phyloP scores from a whole-genome alignment of 2,113 vertebrate species.

The Hippocampus zosterae region DNA sequence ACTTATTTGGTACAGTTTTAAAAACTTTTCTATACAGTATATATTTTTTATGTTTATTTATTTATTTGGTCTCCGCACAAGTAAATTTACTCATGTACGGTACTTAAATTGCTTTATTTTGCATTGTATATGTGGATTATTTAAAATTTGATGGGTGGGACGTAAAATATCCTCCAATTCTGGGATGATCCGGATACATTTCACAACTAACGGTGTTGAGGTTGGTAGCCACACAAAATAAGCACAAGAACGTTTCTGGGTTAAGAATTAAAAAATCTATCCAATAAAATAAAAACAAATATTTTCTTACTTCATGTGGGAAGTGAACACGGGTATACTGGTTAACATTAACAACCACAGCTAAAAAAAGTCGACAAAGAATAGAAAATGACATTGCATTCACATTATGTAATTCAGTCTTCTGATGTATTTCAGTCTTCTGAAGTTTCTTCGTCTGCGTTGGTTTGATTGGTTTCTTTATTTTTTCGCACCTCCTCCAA shows the following conservation, averaged over 20 bases:
- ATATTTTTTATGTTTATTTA: too few species aligned
- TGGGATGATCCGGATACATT: slow-evolving; percentile 22
- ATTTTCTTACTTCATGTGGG: slow-evolving; percentile 64
- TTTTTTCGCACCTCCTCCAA: slow-evolving; percentile 94
- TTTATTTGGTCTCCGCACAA: too few species aligned
- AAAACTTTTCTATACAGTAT: too few species aligned
- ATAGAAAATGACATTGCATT: slow-evolving; percentile 75
- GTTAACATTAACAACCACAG: slow-evolving; percentile 41
- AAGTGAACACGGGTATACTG: slow-evolving; percentile 62
- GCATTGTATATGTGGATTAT: too few species aligned
- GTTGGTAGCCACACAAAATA: slow-evolving; percentile 28
- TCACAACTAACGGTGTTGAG: not conserved
- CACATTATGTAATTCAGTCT: slow-evolving; percentile 68
- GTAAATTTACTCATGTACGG: too few species aligned
- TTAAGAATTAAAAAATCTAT: slow-evolving; percentile 68
- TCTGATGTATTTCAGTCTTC: slow-evolving; percentile 77
- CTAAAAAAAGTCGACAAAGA: slow-evolving; percentile 52
- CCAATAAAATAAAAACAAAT: not conserved
- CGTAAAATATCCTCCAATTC: too few species aligned
- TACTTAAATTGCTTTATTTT: too few species aligned
- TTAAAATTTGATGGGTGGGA: too few species aligned
- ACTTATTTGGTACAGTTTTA: too few species aligned
- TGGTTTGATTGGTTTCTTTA: slow-evolving; percentile 89
- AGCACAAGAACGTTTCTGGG: slow-evolving; percentile 74
- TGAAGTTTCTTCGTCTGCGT: slow-evolving; percentile 68